phyloP scores from a whole-genome alignment of 1,140 invertebrate genomes.

The Orchesella cincta region DNA sequence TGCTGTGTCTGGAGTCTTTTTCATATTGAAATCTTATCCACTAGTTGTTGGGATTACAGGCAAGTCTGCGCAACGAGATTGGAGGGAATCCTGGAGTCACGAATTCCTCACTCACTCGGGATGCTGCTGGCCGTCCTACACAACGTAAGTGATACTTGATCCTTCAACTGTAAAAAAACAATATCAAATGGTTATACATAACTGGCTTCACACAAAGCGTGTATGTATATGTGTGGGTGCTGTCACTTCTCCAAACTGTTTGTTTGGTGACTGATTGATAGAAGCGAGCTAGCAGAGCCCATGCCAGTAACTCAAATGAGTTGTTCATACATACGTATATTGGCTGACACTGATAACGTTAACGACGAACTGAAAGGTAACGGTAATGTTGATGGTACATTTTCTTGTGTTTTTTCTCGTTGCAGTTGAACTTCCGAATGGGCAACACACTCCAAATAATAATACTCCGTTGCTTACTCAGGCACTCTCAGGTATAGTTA shows the following conservation, averaged over 20 bases:
- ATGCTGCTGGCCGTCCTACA: conserved; percentile 46
- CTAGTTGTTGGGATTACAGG: conserved; percentile 49
- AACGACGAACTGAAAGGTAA: background rate
- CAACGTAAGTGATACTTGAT: conserved; percentile 46
- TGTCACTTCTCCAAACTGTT: too few relatives aligned
- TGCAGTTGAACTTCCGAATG: conserved; percentile 90
- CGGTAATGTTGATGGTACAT: background rate
- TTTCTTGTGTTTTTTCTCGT: conserved; percentile 54
- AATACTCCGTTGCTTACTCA: conserved; percentile 89
- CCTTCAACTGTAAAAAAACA: background rate
- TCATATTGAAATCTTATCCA: conserved; percentile 43
- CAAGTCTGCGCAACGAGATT: conserved; percentile 49
- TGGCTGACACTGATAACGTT: background rate
- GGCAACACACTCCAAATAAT: conserved; percentile 90
- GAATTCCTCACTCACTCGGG: conserved; percentile 45
- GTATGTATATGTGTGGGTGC: too few relatives aligned
- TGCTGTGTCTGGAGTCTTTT: background rate
- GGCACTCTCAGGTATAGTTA: conserved; percentile 78
- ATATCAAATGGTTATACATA: background rate
- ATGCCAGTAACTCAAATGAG: too few relatives aligned
- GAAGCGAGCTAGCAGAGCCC: too few relatives aligned
- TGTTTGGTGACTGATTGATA: too few relatives aligned
- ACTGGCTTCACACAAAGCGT: too few relatives aligned
- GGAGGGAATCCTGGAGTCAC: conserved; percentile 47
- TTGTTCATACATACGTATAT: background rate